Conservation (phyloP, 2,888 invertebrate genomes). For the Melanophora roralis region DNA sequence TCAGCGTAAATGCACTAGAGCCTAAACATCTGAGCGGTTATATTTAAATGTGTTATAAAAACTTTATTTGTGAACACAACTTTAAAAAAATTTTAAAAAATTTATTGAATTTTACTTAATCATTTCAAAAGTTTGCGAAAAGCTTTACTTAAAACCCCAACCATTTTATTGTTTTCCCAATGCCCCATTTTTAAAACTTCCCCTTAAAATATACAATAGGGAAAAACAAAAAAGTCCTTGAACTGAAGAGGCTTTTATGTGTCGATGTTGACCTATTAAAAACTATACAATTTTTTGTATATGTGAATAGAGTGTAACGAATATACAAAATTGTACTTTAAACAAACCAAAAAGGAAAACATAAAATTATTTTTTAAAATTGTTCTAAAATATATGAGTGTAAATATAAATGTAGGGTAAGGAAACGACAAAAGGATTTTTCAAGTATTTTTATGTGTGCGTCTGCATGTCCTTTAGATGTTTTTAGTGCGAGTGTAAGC, state of each 20-base stretch:
- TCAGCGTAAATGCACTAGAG: no score
- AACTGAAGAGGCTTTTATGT: conserved; percentile 34
- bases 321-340: conserved; percentile 26
- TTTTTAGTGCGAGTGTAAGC: background rate
- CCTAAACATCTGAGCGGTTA: no score
- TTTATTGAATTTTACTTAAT: no score
- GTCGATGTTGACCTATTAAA: conserved; percentile 42
- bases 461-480: background rate
- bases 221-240: background rate
- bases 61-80: no score
- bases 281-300: background rate
- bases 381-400: conserved; percentile 12
- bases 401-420: background rate
- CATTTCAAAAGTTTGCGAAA: no score
- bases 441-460: background rate
- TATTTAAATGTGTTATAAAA: no score
- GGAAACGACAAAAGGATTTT: conserved; percentile 39
- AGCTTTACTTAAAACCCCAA: no score
- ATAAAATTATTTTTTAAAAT: conserved; percentile 50
- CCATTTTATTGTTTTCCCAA: no score
- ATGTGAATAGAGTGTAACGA: background rate
- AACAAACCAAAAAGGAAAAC: conserved; percentile 18
- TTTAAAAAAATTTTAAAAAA: no score
- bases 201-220: no score
- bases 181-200: no score